Evolutionary conservation across 2,888 invertebrate species (phyloP), one percentile per base, ranked within the genome.

Genomic region (Tenthredo mesomela): DNA sequence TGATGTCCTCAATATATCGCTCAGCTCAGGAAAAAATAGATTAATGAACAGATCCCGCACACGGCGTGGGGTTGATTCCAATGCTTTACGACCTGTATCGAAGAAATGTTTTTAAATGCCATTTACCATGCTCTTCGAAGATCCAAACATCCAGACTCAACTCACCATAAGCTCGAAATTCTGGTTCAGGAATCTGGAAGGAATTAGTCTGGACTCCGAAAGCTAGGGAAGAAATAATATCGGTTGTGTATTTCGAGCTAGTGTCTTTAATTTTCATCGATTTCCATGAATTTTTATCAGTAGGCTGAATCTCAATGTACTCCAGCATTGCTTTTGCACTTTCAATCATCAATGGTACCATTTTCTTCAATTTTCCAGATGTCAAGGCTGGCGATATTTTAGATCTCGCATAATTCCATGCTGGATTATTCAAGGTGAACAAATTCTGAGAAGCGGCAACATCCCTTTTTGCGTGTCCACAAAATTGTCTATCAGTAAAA

Each of bases 301-400:
- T n/a, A n/a, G n/a, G n/a, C n/a, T n/a, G n/a, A n/a, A n/a, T n/a
- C n/a, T n/a, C n/a, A 12, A 92, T 86, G 75, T 89, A 87, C 2
- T 86, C 86, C 0, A 85, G 87, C 86, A 91, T 87, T 4, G 87
- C 87, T 10, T 89, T 86, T 0, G 93, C 90, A 25, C 93, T 93
- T 82, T 93, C 92, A 5, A 90, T 87, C 88, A 95, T 93, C 7
- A 94, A 89, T 1, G 90, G 88, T 80, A 94, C 93, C 92, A 95
- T 93, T 67, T 88, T 91, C 88, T 94, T 95, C 47, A 95, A 89
- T 89, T 95, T 95, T 25, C 94, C 94, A 0, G 94, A 94, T 0
- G 94, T 94, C 88, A 95, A 95, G 0, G 94, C 93, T 0, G 95
- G 95, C 0, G 94, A 93, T 75, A 95, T 85, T 88, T 94, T 94